phyloP scores from a whole-genome alignment of 2,113 vertebrate genomes.

The Corynorhinus townsendii region DNA sequence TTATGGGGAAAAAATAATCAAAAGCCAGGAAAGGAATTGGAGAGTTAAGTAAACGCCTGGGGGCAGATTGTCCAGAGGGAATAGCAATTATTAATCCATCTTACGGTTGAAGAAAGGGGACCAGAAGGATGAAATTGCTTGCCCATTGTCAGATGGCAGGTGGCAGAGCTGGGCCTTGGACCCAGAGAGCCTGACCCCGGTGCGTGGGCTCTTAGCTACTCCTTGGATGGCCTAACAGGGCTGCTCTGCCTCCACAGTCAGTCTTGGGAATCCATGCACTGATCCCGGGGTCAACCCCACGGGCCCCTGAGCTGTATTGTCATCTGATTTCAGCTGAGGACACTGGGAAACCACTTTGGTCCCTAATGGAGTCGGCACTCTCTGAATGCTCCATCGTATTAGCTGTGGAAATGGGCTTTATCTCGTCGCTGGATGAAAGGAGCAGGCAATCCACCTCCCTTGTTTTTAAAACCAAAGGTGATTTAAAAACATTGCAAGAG shows the following conservation, averaged over 20 bases:
- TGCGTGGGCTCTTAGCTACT: background rate
- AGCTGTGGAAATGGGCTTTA: background rate
- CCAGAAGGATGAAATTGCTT: background rate
- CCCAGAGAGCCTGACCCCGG: background rate
- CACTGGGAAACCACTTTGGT: background rate
- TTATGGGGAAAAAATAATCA: background rate
- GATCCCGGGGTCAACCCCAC: background rate
- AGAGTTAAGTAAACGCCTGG: background rate
- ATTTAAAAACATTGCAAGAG: background rate
- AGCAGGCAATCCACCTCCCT: background rate
- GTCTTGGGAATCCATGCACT: accelerated
- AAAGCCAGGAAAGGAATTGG: background rate
- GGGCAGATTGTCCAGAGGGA: background rate
- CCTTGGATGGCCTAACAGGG: accelerated
- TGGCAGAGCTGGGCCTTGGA: background rate
- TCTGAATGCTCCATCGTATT: background rate
- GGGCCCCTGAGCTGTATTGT: background rate
- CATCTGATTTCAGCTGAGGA: background rate
- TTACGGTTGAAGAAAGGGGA: background rate
- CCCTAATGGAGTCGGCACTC: background rate
- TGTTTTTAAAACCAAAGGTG: background rate
- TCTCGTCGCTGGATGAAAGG: background rate
- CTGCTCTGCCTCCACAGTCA: background rate
- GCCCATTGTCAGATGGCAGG: background rate
- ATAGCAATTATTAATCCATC: background rate